A percentile compares a stretch with the other conserved stretches of the same genome.
phyloP scores from a whole-genome alignment of 2,113 vertebrate species.

The Herpetotheres cachinnans region DNA sequence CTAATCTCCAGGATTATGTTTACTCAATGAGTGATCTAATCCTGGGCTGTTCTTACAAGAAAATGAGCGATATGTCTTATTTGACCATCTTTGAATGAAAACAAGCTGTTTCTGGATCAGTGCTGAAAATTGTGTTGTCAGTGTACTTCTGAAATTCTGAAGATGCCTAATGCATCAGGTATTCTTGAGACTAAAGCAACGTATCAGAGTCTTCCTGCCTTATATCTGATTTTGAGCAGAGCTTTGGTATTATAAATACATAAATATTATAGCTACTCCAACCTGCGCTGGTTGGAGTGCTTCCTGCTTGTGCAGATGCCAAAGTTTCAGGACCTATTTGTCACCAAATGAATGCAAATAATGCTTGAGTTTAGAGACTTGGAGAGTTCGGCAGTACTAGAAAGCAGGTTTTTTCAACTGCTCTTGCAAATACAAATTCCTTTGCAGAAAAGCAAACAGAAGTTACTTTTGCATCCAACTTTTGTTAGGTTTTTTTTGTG shows the following conservation, averaged over 20 bases:
- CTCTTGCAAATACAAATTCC: neutral
- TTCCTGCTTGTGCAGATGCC: conserved; percentile 17
- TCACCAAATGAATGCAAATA: neutral
- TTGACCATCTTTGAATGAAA: neutral
- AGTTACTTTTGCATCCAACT: neutral
- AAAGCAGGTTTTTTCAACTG: neutral
- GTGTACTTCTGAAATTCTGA: neutral
- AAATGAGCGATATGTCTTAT: neutral
- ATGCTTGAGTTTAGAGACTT: neutral
- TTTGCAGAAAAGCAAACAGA: neutral
- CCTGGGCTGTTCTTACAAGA: neutral
- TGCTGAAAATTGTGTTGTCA: neutral
- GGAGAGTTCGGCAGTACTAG: neutral
- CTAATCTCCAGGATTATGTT: neutral
- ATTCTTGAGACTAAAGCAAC: neutral
- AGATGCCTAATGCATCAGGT: neutral
- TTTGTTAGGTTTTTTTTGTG: neutral
- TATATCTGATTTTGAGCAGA: neutral
- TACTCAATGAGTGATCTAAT: neutral
- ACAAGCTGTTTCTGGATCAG: neutral
- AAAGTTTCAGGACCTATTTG: neutral
- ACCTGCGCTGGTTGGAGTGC: neutral
- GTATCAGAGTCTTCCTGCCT: neutral
- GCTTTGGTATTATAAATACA: neutral
- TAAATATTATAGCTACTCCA: neutral